A percentile compares a stretch with the other conserved stretches of the same genome.
These are phyloP conservation scores for Morbakka virulenta DNA, from an alignment of 30 jellyfish, hydroid and myxozoan species.

Conservation along the genomic window DNA sequence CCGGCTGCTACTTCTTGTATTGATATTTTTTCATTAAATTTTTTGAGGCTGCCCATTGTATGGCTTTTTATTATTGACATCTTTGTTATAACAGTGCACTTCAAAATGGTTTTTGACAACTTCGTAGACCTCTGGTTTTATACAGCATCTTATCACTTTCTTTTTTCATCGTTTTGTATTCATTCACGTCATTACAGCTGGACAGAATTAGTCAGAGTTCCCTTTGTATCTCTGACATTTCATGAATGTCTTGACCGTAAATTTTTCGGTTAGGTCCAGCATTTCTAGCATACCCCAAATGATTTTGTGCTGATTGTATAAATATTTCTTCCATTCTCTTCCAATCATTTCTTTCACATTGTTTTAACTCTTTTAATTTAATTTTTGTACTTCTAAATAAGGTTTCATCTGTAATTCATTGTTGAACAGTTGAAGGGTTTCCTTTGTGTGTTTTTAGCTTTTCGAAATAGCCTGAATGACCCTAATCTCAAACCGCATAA, in stretches of 20 bases:
- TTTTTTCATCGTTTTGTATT: no score
- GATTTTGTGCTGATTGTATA: constrained; percentile 13
- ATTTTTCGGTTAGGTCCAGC: no score
- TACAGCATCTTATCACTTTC: background rate
- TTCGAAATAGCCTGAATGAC: no score
- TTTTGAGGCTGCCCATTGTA: constrained; percentile 17
- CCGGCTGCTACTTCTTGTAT: constrained; percentile 42
- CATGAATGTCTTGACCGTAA: no score
- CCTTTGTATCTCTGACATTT: constrained; percentile 2
- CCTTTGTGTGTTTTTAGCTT: no score
- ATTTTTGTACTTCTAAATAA: constrained; percentile 27
- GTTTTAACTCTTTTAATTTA: constrained; percentile 29
- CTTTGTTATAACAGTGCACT: constrained; percentile 13
- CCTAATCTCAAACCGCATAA: no score
- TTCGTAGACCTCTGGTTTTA: constrained; percentile 17
- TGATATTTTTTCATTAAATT: constrained; percentile 34
- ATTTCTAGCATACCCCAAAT: constrained; percentile 21
- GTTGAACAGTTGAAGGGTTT: no score
- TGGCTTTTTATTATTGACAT: constrained; percentile 10
- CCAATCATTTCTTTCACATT: constrained; percentile 43
- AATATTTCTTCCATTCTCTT: constrained; percentile 24
- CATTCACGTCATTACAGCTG: constrained; percentile 1
- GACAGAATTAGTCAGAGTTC: constrained; percentile 6
- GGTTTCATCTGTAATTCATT: no score
- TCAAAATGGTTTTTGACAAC: constrained; percentile 35